phyloP scores from a whole-genome alignment of 23 tunicate species.

The Halocynthia aurantium region DNA sequence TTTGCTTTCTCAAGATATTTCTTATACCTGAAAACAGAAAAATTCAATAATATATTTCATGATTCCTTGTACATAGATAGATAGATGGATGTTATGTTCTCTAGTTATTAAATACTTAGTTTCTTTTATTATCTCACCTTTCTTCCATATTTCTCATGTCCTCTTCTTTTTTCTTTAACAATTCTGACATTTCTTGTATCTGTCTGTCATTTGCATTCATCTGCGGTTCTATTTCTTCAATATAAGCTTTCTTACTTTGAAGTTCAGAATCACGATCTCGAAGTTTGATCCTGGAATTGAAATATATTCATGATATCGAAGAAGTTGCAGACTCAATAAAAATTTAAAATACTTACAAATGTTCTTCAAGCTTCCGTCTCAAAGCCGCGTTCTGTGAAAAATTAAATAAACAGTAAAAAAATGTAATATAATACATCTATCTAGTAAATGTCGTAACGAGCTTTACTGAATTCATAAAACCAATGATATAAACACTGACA shows the following conservation, averaged over 20 bases:
- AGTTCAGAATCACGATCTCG: slow-evolving; percentile 63
- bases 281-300: slow-evolving; percentile 30
- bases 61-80: not conserved
- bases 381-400: slow-evolving; percentile 78
- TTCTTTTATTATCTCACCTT: slow-evolving; percentile 11
- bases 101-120: too few species aligned
- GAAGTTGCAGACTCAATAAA: too few species aligned
- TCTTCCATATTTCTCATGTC: slow-evolving; percentile 91
- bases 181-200: slow-evolving; percentile 59
- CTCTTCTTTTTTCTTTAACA: slow-evolving; percentile 69
- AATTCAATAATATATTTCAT: too few species aligned
- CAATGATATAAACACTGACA: not conserved
- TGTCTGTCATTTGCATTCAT: slow-evolving; percentile 66
- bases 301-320: too few species aligned
- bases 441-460: too few species aligned
- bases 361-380: slow-evolving; percentile 68
- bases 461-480: slow-evolving; percentile 1
- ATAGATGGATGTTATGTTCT: too few species aligned
- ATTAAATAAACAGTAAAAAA: too few species aligned
- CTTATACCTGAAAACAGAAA: slow-evolving; percentile 8
- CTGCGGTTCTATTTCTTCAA: slow-evolving; percentile 83
- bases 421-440: not conserved
- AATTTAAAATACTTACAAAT: slow-evolving; percentile 82
- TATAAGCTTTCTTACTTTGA: slow-evolving; percentile 75
- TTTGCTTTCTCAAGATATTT: slow-evolving; percentile 91